phyloP scores from a whole-genome alignment of 1,140 invertebrate species.

The Drosophila nigrodunni region DNA sequence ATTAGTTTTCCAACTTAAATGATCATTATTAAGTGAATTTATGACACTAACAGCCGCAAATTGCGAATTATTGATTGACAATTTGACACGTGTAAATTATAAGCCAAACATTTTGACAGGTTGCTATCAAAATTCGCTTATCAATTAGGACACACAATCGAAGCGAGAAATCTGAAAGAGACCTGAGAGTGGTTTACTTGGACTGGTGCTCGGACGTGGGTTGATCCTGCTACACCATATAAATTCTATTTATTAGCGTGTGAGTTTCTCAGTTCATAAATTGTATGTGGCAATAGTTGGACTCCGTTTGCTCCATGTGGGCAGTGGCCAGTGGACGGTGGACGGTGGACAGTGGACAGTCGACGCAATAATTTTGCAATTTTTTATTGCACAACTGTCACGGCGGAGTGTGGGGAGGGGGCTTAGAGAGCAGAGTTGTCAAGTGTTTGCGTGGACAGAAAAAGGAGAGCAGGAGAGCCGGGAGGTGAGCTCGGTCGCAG shows the following conservation, averaged over 20 bases:
- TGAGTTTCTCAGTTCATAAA: constrained; percentile 69
- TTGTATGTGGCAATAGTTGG: constrained; percentile 55
- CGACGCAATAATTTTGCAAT: constrained; percentile 62
- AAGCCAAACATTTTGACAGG: constrained; percentile 77
- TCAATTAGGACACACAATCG: constrained; percentile 54
- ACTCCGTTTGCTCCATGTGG: constrained; percentile 28
- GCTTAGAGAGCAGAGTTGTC: constrained; percentile 30
- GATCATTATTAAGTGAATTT: constrained; percentile 7
- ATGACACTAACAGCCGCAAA: constrained; percentile 31
- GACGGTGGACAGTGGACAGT: constrained; percentile 26
- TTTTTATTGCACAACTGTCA: constrained; percentile 70
- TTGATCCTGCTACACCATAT: constrained; percentile 48
- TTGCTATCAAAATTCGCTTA: constrained; percentile 71
- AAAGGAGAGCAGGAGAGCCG: not conserved
- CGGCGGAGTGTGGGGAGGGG: not conserved
- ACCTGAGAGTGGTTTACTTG: not conserved
- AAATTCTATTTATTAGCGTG: constrained; percentile 69
- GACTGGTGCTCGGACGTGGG: constrained; percentile 21
- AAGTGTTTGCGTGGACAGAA: constrained; percentile 40
- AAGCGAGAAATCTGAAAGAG: not conserved
- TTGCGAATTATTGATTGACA: constrained; percentile 70
- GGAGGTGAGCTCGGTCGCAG: not conserved
- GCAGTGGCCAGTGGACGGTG: constrained; percentile 49
- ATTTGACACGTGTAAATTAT: constrained; percentile 77
- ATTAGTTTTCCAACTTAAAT: not conserved